Evolutionary conservation across 2,797 vertebrate genomes (phyloP).

Genomic region (Chromis chromis): DNA sequence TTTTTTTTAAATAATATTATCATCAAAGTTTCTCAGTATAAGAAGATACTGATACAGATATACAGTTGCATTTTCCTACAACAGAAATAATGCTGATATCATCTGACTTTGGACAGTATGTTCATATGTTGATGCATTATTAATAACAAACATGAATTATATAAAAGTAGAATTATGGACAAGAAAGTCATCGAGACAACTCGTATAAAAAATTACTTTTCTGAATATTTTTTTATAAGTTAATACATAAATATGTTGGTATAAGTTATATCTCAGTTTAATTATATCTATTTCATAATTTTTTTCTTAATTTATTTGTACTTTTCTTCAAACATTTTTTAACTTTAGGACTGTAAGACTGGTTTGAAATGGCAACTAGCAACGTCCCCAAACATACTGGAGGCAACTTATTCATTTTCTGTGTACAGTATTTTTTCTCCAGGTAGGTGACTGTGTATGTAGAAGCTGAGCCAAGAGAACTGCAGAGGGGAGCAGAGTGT

Average conservation of each 20-base stretch:
- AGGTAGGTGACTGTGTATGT: slow-evolving; percentile 54
- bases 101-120: neutral
- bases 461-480: slow-evolving; percentile 63
- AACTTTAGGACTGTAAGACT: neutral
- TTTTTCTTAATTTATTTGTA: neutral
- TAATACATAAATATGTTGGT: neutral
- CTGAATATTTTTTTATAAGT: too few relatives aligned
- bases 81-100: neutral
- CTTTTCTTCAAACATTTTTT: neutral
- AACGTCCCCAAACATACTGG: slow-evolving; percentile 25
- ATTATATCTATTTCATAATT: neutral
- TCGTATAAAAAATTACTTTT: too few relatives aligned
- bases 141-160: neutral
- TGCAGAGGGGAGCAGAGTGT: slow-evolving; percentile 49
- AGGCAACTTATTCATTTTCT: slow-evolving; percentile 33
- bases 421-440: slow-evolving; percentile 39
- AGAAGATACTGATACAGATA: neutral
- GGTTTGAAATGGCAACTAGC: slow-evolving; percentile 28
- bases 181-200: neutral
- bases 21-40: neutral
- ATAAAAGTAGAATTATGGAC: neutral
- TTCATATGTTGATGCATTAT: neutral
- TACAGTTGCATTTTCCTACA: neutral
- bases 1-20: neutral
- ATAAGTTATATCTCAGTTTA: neutral